Conservation (phyloP, 2,797 vertebrate genomes). For the Schizopygopsis pylzovi region DNA sequence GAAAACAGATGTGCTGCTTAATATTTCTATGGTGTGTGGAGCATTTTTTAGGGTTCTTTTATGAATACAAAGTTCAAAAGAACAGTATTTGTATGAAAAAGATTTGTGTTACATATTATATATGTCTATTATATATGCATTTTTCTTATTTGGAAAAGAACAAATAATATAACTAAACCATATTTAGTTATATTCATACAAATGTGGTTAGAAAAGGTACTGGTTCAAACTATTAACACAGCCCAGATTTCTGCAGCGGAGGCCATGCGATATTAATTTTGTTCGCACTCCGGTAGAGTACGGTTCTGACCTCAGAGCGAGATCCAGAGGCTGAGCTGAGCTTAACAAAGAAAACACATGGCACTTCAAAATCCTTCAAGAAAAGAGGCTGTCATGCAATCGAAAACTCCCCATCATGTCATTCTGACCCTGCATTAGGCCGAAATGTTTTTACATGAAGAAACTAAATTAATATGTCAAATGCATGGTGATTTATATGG, state of each 20-base stretch:
- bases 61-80: not conserved
- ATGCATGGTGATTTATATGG: not conserved
- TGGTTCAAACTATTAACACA: slow-evolving; percentile 46
- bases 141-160: not conserved
- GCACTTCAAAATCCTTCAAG: slow-evolving; percentile 16
- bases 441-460: not conserved
- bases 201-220: not conserved
- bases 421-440: not conserved
- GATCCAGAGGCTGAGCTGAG: slow-evolving; percentile 18
- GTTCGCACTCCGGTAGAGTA: slow-evolving; percentile 43
- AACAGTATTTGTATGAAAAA: not conserved
- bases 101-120: too few relatives aligned
- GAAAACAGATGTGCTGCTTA: not conserved
- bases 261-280: slow-evolving; percentile 45
- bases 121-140: not conserved
- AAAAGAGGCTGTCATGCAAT: not conserved
- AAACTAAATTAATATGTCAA: not conserved
- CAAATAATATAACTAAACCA: too few relatives aligned
- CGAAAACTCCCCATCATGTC: not conserved
- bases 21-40: not conserved
- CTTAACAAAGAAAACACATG: slow-evolving; percentile 34
- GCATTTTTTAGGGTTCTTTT: not conserved
- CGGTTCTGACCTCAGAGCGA: slow-evolving; percentile 42
- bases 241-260: slow-evolving; percentile 16
- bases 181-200: not conserved